Percentiles rank a stretch among this genome's conserved stretches.
phyloP scores from a whole-genome alignment of 2,113 vertebrate genomes.

The Oryzias woworae region DNA sequence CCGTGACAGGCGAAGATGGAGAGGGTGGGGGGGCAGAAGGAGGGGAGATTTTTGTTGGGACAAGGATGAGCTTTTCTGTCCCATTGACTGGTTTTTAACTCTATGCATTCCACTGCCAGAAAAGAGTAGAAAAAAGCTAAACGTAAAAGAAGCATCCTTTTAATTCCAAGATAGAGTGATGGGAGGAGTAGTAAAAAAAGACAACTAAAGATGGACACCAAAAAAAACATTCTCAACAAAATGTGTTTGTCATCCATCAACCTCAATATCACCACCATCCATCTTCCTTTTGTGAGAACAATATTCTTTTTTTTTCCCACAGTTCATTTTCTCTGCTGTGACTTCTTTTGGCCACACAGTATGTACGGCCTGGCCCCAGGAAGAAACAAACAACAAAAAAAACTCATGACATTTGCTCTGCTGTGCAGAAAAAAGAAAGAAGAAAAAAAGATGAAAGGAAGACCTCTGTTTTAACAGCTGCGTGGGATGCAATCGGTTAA shows the following conservation, averaged over 20 bases:
- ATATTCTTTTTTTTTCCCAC: conserved; percentile 10
- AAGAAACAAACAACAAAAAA: conserved; percentile 69
- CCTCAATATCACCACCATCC: conserved; percentile 28
- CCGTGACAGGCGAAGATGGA: conserved; percentile 75
- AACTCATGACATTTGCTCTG: conserved; percentile 68
- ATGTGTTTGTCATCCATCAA: conserved; percentile 19
- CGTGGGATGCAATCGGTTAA: conserved; percentile 34
- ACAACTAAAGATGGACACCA: conserved; percentile 12
- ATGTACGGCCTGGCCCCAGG: conserved; percentile 22
- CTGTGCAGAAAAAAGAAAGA: conserved; percentile 33
- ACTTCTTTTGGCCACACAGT: conserved; percentile 18
- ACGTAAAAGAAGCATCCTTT: background rate
- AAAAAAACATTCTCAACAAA: background rate
- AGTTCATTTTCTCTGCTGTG: conserved; percentile 37
- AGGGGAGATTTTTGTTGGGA: conserved; percentile 60
- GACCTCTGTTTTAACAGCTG: conserved; percentile 70
- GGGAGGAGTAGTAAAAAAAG: too few relatives aligned
- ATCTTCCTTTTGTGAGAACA: conserved; percentile 25
- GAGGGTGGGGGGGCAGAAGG: conserved; percentile 26
- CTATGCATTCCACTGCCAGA: conserved; percentile 44
- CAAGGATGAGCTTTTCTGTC: conserved; percentile 69
- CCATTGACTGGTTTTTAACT: conserved; percentile 70
- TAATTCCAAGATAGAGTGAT: too few relatives aligned
- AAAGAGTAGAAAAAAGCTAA: background rate
- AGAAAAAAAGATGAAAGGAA: conserved; percentile 23